Base-by-base conservation (phyloP, 2,113 vertebrate species). In the Nothocercus nigrocapillus region DNA sequence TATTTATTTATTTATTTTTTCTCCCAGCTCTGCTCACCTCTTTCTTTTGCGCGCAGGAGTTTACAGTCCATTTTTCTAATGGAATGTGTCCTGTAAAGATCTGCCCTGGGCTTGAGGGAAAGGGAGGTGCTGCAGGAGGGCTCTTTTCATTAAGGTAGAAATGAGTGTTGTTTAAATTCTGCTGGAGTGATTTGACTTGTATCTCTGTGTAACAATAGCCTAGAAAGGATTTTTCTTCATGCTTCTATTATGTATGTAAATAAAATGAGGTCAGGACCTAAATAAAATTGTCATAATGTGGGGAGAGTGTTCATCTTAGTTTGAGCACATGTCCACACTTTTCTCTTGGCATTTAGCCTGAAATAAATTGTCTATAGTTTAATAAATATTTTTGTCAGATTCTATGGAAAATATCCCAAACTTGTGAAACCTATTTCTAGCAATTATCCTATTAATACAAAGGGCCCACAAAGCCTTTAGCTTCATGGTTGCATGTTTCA, bases 51-150 rank as follows among this genome's bases (percentile, higher is more conserved):
- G 63, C 51, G 21, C 13, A 22, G 28, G 38, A 4, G 0, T 66
- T 91, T 95, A 56, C 32, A 40, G 42, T 85, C 70, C 56, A n/a
- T 63, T 68, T 81, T 93, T 49, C 62, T 82, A 84, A 79, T 81
- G 32, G 64, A 94, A 82, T 75, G 72, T 40, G 28, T 58, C 44
- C 53, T 4, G 5, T 62, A 68, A 53, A 88, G 21, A 25, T 88
- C 85, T 78, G 25, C 27, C 27, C 59, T 92, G 2, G 3, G 16
- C 21, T 32, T 94, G 61, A 89, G 42, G 34, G 30, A 76, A 82
- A 82, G 18, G 30, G 58, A 82, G 78, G 70, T 75, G 62, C 47
- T 86, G 45, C 28, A 5, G 44, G 13, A 45, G 22, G 81, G 21
- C 19, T 88, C 42, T 95, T 63, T n/a, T 78, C 18, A 11, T 91